Base-by-base conservation (phyloP, 2,113 vertebrate species). In the Melanerpes formicivorus region DNA sequence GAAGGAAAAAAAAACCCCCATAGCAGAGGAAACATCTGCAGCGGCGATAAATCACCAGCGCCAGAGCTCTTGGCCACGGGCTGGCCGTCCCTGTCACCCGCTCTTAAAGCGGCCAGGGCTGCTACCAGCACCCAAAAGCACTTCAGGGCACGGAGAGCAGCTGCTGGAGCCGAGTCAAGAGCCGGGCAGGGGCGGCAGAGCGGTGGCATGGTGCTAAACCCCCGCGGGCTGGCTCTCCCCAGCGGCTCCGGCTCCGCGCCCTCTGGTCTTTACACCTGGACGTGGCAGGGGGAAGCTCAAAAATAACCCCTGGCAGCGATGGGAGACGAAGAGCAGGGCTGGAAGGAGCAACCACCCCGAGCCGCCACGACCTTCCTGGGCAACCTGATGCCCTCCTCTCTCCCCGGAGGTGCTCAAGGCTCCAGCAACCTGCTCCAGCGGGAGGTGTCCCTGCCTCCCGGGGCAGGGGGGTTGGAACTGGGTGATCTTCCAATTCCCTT, bases 41-140 rank as follows among this genome's bases (percentile, higher is more conserved):
- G 29, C 0, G 27, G 93, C 60, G 75, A 74, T 93, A 95, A 96
- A 95, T 94, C 90, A 93, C 40, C 40, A 6, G 64, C 19, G 32
- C 0, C 5, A 11, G 14, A 18, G 1, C 1, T 1, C 54, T 27
- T 1, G 25, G 77, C 64, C 76, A 12, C 18, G 0, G 76, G 40
- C 80, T 4, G 30, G 1, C 2, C 17, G 76, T 40, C 11, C 15
- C 85, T 56, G 83, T 19, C 90, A 70, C 86, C 69, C 8, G 10
- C 77, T 71, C 95, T 64, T 2, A 17, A 64, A 48, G 52, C 2
- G 70, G 90, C 60, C 89, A 42, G 34, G 54, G 77, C 75, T 3
- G 23, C 34, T 11, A 9, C 48, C 67, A 69, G 81, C 74, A 14
- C 70, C 83, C 60, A 0, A 2, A 2, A 22, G 82, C 44, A 3